Conservation (phyloP, 2,797 vertebrate genomes). For the Acestrorhynchus altus region DNA sequence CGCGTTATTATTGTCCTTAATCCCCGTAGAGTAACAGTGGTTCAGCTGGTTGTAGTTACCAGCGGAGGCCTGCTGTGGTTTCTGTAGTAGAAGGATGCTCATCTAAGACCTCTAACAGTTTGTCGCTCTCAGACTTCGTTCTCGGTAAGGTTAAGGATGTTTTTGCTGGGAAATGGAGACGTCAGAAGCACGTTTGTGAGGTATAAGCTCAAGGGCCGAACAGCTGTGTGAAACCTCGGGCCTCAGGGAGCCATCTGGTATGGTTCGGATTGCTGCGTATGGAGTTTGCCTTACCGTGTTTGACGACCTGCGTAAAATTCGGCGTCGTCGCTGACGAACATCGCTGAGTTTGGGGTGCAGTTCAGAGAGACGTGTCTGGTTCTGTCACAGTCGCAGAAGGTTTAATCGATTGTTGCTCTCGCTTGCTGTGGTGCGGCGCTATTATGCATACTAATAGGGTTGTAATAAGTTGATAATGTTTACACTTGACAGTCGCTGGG, state of each 20-base stretch:
- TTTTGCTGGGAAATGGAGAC: constrained; percentile 15
- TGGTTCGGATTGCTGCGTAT: constrained; percentile 8
- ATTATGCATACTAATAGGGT: constrained; percentile 29
- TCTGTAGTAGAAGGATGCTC: constrained; percentile 25
- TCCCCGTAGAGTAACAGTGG: constrained; percentile 1
- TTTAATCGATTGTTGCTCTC: constrained; percentile 12
- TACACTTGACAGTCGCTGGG: constrained; percentile 39
- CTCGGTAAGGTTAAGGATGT: not conserved
- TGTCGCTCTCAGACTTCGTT: constrained; percentile 36
- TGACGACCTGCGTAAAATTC: not conserved
- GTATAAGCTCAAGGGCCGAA: constrained; percentile 24
- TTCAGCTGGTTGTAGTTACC: constrained; percentile 45
- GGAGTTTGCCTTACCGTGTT: not conserved
- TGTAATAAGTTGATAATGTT: constrained; percentile 43
- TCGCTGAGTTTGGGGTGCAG: not conserved
- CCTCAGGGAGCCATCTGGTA: constrained; percentile 44
- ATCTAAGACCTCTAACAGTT: constrained; percentile 30
- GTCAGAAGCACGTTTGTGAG: constrained; percentile 28
- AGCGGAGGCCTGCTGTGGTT: constrained; percentile 19
- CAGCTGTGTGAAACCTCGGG: constrained; percentile 30
- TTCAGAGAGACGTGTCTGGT: not conserved
- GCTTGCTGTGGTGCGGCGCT: not conserved
- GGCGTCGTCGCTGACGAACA: not conserved
- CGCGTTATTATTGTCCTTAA: constrained; percentile 23
- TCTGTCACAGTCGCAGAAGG: constrained; percentile 14